Evolutionary conservation across 2,888 invertebrate species (phyloP), one percentile per base, ranked within the genome.

Genomic region (Ochropacha duplaris): DNA sequence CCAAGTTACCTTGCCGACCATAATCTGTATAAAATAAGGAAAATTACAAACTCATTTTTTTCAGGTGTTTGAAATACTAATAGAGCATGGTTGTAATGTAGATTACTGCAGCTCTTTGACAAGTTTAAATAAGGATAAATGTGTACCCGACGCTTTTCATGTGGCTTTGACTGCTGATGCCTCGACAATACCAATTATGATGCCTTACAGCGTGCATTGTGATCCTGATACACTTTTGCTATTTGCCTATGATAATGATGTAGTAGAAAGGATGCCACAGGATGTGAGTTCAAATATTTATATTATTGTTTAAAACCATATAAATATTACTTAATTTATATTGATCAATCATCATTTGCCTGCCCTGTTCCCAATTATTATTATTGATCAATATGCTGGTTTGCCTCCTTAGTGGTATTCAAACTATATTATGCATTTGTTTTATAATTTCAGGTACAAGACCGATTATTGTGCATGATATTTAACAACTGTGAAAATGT

Each of bases 121-220:
- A 16, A 65, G 69, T 51, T 36, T 34, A 22, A 57, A 64, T 51
- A 67, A 64, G 55, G 70, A 68, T 8, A 64, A 68, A 4, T 69
- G 72, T 49, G 72, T 92, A 26, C 90, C 93, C 1, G 93, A 93
- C 81, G 88, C 86, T 11, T 87, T 93, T 54, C 64, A 87, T 22
- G 87, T 88, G 24, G 84, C 92, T 4, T 51, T 92, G 19, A 80
- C 82, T 39, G 72, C 84, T 26, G 82, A 86, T 49, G 86, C 89
- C 0, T 57, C 65, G 39, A 87, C 90, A 2, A 56, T 80, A 49
- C 77, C 81, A 0, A 44, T 81, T 2, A 84, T 93, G 85, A 66
- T 92, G 58, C 86, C 81, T 22, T 88, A 87, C 66, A 91, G 90
- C 56, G 61, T 93, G 24, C 73, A 76, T 31, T 87, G 88, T 70